A percentile compares a stretch with the other conserved stretches of the same genome.
phyloP scores from a whole-genome alignment of 2,797 vertebrate genomes.

The Philypnodon macrostomus region DNA sequence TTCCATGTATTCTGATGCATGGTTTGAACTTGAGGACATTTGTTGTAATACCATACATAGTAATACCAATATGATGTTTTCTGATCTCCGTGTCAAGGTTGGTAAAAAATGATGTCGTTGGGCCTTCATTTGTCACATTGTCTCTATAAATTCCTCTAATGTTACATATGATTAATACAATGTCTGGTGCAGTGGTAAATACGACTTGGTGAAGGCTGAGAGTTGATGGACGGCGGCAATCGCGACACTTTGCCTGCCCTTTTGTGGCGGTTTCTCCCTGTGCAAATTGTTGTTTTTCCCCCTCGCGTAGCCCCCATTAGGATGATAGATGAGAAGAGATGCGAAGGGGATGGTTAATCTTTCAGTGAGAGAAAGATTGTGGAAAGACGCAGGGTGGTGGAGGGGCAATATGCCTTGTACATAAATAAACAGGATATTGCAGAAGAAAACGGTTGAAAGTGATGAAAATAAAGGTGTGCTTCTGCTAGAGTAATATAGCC shows the following conservation, averaged over 20 bases:
- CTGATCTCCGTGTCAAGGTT: no score
- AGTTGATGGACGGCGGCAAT: slow-evolving; percentile 4
- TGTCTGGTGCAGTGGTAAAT: not conserved
- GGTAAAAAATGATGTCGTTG: no score
- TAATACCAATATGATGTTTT: no score
- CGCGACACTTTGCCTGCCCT: slow-evolving; percentile 41
- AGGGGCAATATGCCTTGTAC: slow-evolving; percentile 33
- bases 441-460: not conserved
- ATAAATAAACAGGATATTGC: slow-evolving; percentile 59
- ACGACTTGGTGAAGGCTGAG: not conserved
- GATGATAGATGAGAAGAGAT: slow-evolving; percentile 73
- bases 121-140: not conserved
- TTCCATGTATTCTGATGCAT: no score
- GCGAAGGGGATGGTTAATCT: slow-evolving; percentile 67
- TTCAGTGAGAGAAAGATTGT: slow-evolving; percentile 51
- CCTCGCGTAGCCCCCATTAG: slow-evolving; percentile 62
- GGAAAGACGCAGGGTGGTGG: slow-evolving; percentile 17
- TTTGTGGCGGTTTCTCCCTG: slow-evolving; percentile 44
- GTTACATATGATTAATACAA: slow-evolving; percentile 1
- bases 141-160: slow-evolving; percentile 3
- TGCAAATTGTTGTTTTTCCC: slow-evolving; percentile 56
- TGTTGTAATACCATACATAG: no score
- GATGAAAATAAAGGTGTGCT: slow-evolving; percentile 16
- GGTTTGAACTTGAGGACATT: no score
- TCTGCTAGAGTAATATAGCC: slow-evolving; percentile 25